Evolutionary conservation across 2,113 vertebrate species (phyloP), one percentile per base, ranked within the genome.

Genomic region (Hystrix brachyura): DNA sequence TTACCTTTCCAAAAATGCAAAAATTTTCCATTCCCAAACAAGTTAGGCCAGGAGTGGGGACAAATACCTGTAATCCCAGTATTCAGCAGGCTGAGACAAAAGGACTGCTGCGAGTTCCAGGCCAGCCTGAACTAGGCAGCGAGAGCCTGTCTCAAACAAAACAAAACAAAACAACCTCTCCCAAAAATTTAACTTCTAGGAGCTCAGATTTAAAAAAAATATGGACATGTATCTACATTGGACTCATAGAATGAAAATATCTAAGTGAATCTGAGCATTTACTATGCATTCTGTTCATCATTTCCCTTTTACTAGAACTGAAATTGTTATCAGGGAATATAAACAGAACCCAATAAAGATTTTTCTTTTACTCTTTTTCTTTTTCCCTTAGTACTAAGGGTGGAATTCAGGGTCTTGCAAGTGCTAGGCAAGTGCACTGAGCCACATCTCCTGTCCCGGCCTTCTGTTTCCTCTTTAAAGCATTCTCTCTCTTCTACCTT

Each of bases 1-100:
- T 51, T 65, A 69, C 19, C 34, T 90, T 95, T 80, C 51, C 34
- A 94, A 94, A 92, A 80, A 95, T 21, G 8, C 84, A 92, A 76
- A 38, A 18, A 21, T 38, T 83, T 69, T 88, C 76, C 48, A 17
- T 84, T 48, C 59, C 21, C 78, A 82, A 92, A 81, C 48, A 32
- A 48, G 29, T 78, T 32, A 18, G 27, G 46, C 74, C 32, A 14
- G 46, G 46, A 17, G 34, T 78, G 46, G 46, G 29, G 46, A 14
- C 27, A 78, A 13, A 51, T 25, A 1, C 74, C 46, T 76, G 4
- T 76, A 76, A 76, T 51, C n/a, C 18, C 69, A 72, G n/a, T 13
- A 78, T 7, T 29, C 17, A 48, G 46, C 6, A 48, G 25, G 25
- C 6, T 29, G 46, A 51, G 46, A 46, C 46, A 78, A 46, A 14